Evolutionary conservation across 2,888 invertebrate genomes (phyloP), one percentile per base, ranked within the genome.

Genomic region (Pharmacophagus antenor): DNA sequence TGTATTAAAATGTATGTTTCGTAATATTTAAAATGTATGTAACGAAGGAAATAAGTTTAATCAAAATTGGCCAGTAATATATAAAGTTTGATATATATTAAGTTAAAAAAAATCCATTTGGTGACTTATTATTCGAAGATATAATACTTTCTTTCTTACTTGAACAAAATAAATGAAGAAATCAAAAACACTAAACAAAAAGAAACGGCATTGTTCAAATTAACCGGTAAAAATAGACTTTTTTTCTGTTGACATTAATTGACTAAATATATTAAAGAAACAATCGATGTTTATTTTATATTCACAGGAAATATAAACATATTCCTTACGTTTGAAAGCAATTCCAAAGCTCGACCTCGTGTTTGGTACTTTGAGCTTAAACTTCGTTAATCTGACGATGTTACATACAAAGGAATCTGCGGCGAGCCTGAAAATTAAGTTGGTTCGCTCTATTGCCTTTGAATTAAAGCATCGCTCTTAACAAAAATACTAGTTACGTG

Each of bases 341-440:
- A 54, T 49, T 21, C 8, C 31, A 20, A 2, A 31, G 62, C 58
- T 54, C 56, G 52, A 54, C 60, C 25, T 61, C 50, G 51, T 56
- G 47, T 58, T 63, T 62, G 62, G 65, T 67, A 67, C 65, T 65
- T 69, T 76, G 73, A 74, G 71, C 77, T 77, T 79, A 74, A 85
- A 85, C 80, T 85, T 86, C 72, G 82, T 85, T 85, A 83, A 84
- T 81, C 79, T 77, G 71, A 67, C 73, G 78, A 79, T 79, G 80
- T 79, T 80, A 77, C 80, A 79, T 82, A 85, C 86, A 87, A 87
- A 88, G 88, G 85, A 82, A 82, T 70, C 83, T 82, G 85, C 85
- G 82, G 84, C 79, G 83, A 86, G 80, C 84, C 84, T 83, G 86
- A 87, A 88, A 88, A 89, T 88, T 85, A 87, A 85, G 85, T 86